Conservation (phyloP, 2,113 vertebrate species). For the Pedetes capensis region DNA sequence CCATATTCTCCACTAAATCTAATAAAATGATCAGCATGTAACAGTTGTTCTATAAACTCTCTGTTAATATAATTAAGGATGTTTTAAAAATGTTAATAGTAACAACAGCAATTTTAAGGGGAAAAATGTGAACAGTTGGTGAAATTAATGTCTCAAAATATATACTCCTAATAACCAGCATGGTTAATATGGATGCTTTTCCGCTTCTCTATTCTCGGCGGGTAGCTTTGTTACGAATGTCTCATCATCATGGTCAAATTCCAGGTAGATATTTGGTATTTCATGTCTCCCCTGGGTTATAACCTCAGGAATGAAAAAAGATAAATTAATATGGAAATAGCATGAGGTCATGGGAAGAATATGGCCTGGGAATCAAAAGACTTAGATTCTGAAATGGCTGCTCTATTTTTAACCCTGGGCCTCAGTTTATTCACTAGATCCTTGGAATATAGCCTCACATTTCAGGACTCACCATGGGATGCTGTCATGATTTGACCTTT, state of each 20-base stretch:
- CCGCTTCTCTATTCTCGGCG: background rate
- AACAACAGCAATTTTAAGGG: background rate
- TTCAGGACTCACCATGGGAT: background rate
- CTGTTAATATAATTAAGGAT: background rate
- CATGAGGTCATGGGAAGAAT: background rate
- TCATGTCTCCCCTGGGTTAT: background rate
- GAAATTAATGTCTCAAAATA: background rate
- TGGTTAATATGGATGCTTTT: background rate
- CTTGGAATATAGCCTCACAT: background rate
- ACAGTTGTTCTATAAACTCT: background rate
- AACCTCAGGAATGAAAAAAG: background rate
- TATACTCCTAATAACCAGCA: background rate
- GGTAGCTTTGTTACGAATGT: background rate
- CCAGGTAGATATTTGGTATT: background rate
- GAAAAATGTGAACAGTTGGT: background rate
- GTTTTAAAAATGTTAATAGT: background rate
- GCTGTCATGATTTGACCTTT: background rate
- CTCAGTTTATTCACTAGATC: background rate
- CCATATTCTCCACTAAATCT: background rate
- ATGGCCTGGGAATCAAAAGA: background rate
- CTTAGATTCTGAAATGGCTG: background rate
- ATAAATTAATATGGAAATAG: background rate
- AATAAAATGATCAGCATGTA: background rate
- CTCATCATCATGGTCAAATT: background rate
- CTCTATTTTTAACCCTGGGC: too few species aligned